Evolutionary conservation across 2,888 invertebrate species (phyloP).

Genomic region (Xylophagus ater): DNA sequence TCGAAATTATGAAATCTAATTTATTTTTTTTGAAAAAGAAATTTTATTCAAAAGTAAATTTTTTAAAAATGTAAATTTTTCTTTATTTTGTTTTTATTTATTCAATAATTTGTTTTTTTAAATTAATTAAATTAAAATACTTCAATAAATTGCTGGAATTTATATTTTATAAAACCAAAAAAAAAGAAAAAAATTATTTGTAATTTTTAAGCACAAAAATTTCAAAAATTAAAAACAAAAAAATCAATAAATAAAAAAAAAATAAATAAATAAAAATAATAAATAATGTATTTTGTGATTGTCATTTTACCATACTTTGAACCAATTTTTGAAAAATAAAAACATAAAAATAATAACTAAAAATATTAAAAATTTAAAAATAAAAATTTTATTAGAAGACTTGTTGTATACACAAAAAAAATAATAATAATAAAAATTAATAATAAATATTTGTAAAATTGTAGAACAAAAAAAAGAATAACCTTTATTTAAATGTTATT

Average conservation of each 20-base stretch:
- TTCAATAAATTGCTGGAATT: constrained; percentile 19
- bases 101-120: constrained; percentile 3
- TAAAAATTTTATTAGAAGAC: constrained; percentile 10
- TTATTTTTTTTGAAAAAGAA: neutral
- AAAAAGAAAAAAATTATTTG: too few relatives aligned
- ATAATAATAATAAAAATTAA: too few relatives aligned
- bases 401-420: constrained; percentile 10
- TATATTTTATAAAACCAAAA: constrained; percentile 11
- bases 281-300: constrained; percentile 20
- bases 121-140: neutral
- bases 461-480: too few relatives aligned
- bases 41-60: neutral
- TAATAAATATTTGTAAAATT: too few relatives aligned
- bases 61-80: too few relatives aligned
- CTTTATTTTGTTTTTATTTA: neutral
- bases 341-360: constrained; percentile 9
- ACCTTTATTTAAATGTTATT: too few relatives aligned
- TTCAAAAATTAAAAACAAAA: constrained; percentile 1
- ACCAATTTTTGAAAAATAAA: constrained; percentile 24
- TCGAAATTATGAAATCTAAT: constrained; percentile 86
- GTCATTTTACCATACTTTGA: constrained; percentile 20
- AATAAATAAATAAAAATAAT: constrained; percentile 12
- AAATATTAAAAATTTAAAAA: constrained; percentile 7
- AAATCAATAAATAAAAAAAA: constrained; percentile 9
- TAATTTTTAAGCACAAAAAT: too few relatives aligned